Conservation (phyloP, 2,888 invertebrate species). For the Sminthurinus aureus region DNA sequence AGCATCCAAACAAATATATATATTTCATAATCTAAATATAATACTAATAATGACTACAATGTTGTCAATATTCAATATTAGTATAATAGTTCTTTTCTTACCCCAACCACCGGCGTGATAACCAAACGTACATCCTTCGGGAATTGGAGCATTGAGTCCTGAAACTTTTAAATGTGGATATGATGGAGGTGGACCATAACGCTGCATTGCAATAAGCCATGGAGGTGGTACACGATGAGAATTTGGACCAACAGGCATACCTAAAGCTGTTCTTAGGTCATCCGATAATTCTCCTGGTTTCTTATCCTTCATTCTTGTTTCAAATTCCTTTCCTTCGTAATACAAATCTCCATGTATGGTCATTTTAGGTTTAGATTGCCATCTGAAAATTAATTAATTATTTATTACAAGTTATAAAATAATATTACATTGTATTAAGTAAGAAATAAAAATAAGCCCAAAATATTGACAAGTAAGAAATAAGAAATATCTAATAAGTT, state of each 20-base stretch:
- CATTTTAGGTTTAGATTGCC: conserved; percentile 99
- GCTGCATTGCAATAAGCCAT: conserved; percentile 96
- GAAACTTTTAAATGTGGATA: conserved; percentile 98
- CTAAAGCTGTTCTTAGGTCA: conserved; percentile 93
- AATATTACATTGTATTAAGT: neutral
- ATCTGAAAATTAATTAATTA: conserved; percentile 72
- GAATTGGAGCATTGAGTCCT: conserved; percentile 97
- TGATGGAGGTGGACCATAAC: conserved; percentile 98
- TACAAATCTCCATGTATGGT: conserved; percentile 98
- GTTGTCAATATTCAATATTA: no score
- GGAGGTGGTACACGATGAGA: conserved; percentile 91
- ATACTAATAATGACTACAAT: no score
- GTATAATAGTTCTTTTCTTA: neutral
- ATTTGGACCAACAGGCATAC: conserved; percentile 97
- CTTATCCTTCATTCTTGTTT: conserved; percentile 95
- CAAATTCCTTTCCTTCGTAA: conserved; percentile 99
- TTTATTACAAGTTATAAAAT: conserved; percentile 9
- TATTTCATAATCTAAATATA: no score
- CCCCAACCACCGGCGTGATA: conserved; percentile 99
- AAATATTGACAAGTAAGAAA: conserved; percentile 6
- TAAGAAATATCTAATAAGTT: neutral
- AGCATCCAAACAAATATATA: no score
- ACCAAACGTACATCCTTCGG: conserved; percentile 96
- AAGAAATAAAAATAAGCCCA: neutral
- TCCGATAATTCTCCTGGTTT: conserved; percentile 98